A percentile compares a stretch with the other conserved stretches of the same genome.
Conservation (phyloP, 2,888 invertebrate genomes). For the Meiosimyza decipiens region DNA sequence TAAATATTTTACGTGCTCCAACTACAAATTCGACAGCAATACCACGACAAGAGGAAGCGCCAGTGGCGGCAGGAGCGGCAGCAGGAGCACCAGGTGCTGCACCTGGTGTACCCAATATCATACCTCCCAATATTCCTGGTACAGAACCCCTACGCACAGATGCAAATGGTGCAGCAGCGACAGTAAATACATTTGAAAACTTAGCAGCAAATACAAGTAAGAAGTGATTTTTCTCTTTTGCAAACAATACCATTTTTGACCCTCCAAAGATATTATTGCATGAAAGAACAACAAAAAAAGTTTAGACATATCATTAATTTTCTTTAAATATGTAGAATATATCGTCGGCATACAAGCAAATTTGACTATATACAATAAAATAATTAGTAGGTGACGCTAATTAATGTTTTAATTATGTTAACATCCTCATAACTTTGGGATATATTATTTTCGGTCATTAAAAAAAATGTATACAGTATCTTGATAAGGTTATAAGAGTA, state of each 20-base stretch:
- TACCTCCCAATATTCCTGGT: conserved; percentile 22
- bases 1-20: conserved; percentile 80
- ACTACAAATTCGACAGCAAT: conserved; percentile 55
- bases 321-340: background rate
- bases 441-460: too few species aligned
- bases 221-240: background rate
- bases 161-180: conserved; percentile 32
- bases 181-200: conserved; percentile 14
- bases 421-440: too few species aligned
- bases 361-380: too few species aligned
- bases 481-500: too few species aligned
- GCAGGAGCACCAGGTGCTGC: conserved; percentile 39
- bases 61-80: conserved; percentile 47
- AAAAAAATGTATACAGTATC: too few species aligned
- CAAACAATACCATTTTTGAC: background rate
- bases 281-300: too few species aligned
- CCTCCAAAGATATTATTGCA: too few species aligned
- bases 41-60: conserved; percentile 51
- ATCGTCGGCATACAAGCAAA: too few species aligned
- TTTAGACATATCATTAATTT: background rate
- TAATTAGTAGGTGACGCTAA: too few species aligned
- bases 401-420: too few species aligned
- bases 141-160: conserved; percentile 28
- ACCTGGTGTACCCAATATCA: conserved; percentile 41
- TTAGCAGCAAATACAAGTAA: conserved; percentile 28